Conservation (phyloP, 2,797 vertebrate genomes). For the Chanos chanos region DNA sequence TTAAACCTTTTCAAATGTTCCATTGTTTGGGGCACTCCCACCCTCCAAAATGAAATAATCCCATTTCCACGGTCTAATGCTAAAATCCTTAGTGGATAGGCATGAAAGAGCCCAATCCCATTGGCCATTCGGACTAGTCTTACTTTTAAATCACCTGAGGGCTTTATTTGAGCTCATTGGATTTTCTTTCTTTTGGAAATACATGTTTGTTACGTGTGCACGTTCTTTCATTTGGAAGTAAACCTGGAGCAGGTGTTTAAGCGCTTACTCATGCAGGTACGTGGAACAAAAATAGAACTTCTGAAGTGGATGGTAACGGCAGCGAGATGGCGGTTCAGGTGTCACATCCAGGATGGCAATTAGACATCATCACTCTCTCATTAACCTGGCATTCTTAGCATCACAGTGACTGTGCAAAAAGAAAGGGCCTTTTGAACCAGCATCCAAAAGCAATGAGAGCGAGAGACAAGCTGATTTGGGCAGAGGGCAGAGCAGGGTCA, state of each 20-base stretch:
- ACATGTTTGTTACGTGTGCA: constrained; percentile 3
- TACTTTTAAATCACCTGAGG: constrained; percentile 18
- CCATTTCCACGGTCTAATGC: constrained; percentile 58
- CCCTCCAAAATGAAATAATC: constrained; percentile 63
- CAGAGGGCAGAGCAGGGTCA: constrained; percentile 31
- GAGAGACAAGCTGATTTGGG: neutral
- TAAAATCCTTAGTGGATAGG: constrained; percentile 63
- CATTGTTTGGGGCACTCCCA: constrained; percentile 63
- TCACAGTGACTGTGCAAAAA: constrained; percentile 56
- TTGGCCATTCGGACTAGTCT: constrained; percentile 60
- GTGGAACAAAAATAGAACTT: constrained; percentile 10
- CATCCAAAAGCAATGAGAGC: constrained; percentile 48
- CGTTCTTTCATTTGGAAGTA: constrained; percentile 5
- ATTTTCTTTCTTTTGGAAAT: constrained; percentile 26
- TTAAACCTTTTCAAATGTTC: constrained; percentile 67
- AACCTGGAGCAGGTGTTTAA: neutral
- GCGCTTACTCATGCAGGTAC: neutral
- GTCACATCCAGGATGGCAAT: constrained; percentile 63
- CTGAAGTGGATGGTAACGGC: constrained; percentile 35
- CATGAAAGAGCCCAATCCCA: constrained; percentile 52
- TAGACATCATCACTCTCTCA: constrained; percentile 74
- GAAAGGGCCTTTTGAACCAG: constrained; percentile 61
- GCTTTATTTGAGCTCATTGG: constrained; percentile 1
- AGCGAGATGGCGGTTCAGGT: constrained; percentile 45
- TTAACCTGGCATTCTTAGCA: constrained; percentile 63